Evolutionary conservation across 2,888 invertebrate genomes (phyloP), one percentile per base, ranked within the genome.

Genomic region (Leucozona laternaria): DNA sequence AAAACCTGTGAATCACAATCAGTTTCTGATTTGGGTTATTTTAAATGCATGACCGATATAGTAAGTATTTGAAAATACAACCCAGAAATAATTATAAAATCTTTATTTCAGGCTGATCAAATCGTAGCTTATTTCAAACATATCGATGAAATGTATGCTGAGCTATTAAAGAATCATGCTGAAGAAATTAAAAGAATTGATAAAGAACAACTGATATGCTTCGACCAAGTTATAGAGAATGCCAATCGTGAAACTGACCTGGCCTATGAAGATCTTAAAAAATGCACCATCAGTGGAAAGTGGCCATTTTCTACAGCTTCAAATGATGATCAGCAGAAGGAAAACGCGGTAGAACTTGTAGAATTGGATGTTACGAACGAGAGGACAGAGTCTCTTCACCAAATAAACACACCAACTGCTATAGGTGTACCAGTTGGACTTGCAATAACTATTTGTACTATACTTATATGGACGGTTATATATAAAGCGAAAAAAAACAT

Each of bases 261-360:
- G 13, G 4, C 11, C 22, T 22, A 50, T 50, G 22, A 50, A 22
- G 22, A 50, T 22, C 22, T 50, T 22, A 13, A 50, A 4, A 4
- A 50, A 20, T 50, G 48, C 22, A 45, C 0, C 4, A 45, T 2
- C 4, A 50, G 11, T 11, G 13, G 13, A 2, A 5, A 20, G 17
- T 17, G 17, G 17, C 45, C 45, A 45, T 11, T 17, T 45, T 20
- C 17, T 17, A 3, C 45, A 10, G 10, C 45, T 45, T 8, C 10
- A 45, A 45, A 17, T 20, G 3, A 45, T 45, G 48, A 22, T 22
- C 20, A 48, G 1, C 20, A 48, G 5, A 1, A 22, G 20, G 13
- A 13, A 1, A 1, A 48, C 4, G 20, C 0, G 10, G 20, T 0
- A n/a, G 17, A 45, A 0, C 2, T 2, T 17, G 0, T 4, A 20